phyloP scores from a whole-genome alignment of 1,140 invertebrate species.

The Anoplophora glabripennis region DNA sequence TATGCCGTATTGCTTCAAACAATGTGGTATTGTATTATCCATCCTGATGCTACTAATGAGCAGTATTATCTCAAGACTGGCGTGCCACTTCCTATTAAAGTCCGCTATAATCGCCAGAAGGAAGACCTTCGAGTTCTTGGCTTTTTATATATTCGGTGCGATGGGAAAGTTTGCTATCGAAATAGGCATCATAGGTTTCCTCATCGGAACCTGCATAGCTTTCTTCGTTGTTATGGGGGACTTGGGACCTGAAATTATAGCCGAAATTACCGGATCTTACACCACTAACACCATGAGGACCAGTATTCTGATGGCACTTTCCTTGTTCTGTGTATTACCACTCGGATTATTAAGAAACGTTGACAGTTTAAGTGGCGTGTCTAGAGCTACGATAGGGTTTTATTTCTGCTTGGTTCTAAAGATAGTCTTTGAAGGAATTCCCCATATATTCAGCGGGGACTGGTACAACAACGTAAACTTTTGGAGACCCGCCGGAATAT shows the following conservation, averaged over 20 bases:
- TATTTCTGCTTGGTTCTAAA: slow-evolving; percentile 86
- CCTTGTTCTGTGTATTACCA: slow-evolving; percentile 84
- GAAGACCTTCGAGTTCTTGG: slow-evolving; percentile 89
- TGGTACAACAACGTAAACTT: slow-evolving; percentile 75
- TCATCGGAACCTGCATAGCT: slow-evolving; percentile 91
- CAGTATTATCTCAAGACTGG: slow-evolving; percentile 81
- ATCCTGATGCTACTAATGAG: slow-evolving; percentile 77
- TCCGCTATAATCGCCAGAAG: slow-evolving; percentile 83
- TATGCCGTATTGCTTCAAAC: slow-evolving; percentile 97
- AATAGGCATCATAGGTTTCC: slow-evolving; percentile 88
- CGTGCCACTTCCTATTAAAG: slow-evolving; percentile 90
- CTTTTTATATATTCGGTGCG: slow-evolving; percentile 85
- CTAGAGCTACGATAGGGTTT: slow-evolving; percentile 85
- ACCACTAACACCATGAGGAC: slow-evolving; percentile 68
- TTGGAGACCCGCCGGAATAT: slow-evolving; percentile 80
- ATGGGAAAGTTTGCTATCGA: slow-evolving; percentile 91
- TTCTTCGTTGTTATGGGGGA: slow-evolving; percentile 98
- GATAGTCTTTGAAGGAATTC: slow-evolving; percentile 71
- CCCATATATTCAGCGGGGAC: slow-evolving; percentile 68
- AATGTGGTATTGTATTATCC: slow-evolving; percentile 91
- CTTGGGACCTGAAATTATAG: slow-evolving; percentile 85
- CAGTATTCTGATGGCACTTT: slow-evolving; percentile 65
- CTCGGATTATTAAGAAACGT: slow-evolving; percentile 88
- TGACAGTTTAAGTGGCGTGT: slow-evolving; percentile 83
- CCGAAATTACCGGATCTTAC: slow-evolving; percentile 73